Evolutionary conservation across 2,888 invertebrate genomes (phyloP).

Genomic region (Drepana falcataria): DNA sequence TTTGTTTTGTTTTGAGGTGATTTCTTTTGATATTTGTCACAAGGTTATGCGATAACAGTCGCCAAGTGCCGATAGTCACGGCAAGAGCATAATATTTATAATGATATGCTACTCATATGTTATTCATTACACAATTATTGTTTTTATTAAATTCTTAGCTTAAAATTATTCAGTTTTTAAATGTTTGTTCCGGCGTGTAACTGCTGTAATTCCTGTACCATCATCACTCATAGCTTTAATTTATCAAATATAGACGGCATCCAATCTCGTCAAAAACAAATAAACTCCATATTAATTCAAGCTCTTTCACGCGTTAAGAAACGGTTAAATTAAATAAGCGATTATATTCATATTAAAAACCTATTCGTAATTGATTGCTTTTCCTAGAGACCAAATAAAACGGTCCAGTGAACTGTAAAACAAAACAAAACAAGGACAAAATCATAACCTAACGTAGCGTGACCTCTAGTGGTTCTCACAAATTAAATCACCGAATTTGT

Average conservation of each 20-base stretch:
- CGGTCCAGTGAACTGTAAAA: constrained; percentile 20
- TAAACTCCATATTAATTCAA: not conserved
- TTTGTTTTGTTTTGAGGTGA: not conserved
- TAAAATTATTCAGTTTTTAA: too few relatives aligned
- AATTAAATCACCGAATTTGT: constrained; percentile 60
- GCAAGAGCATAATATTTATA: constrained; percentile 6
- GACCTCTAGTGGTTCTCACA: constrained; percentile 64
- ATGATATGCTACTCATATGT: not conserved
- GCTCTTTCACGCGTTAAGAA: not conserved
- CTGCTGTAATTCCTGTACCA: too few relatives aligned
- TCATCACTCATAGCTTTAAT: too few relatives aligned
- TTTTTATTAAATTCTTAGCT: not conserved
- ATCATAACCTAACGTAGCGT: constrained; percentile 42
- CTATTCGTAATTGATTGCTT: not conserved
- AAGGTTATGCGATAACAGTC: constrained; percentile 30
- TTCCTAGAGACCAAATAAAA: constrained; percentile 10
- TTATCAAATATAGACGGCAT: not conserved
- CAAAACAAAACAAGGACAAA: constrained; percentile 41
- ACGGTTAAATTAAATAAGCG: not conserved
- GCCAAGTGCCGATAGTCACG: constrained; percentile 18
- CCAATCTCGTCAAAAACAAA: not conserved
- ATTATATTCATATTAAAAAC: not conserved
- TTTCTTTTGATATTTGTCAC: constrained; percentile 4
- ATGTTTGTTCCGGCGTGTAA: too few relatives aligned
- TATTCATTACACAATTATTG: not conserved